Evolutionary conservation across 1,140 invertebrate species (phyloP), one percentile per base, ranked within the genome.

Genomic region (Thaumatotibia leucotreta): DNA sequence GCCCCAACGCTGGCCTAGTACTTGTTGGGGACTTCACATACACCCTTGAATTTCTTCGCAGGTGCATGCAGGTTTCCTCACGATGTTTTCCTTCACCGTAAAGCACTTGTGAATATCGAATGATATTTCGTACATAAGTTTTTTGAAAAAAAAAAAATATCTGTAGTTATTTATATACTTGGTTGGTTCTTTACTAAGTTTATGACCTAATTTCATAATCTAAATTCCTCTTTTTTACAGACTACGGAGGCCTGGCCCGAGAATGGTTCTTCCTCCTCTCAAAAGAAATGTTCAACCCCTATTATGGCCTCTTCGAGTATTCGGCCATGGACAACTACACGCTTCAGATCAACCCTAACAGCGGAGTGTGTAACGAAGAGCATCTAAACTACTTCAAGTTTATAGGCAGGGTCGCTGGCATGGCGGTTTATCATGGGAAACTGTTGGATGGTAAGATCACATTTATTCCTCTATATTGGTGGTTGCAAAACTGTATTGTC

Each of bases 241-340:
- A 99, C 92, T 99, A 99, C 89, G 98, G 99, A 68, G 99, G 99
- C 64, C 93, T 99, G 52, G 97, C 97, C 14, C 93, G 97, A 71
- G 98, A 99, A 93, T 99, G 98, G 97, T 99, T 99, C 92, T 99
- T 99, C 92, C 93, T 99, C 27, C 91, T 99, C 24, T 99, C 98
- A 0, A 99, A 99, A 91, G 98, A 99, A 93, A 99, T 99, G 98
- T 99, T 99, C 89, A 99, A 99, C 92, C 98, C 98, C 0, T 99
- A 99, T 84, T 99, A 99, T 91, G 98, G 98, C 0, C 93, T 99
- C 14, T 99, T 99, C 93, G 98, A 99, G 92, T 99, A 99, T 93
- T 99, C 98, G 10, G 98, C 98, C 11, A 98, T 98, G 97, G 98
- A 99, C 88, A 99, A 99, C 92, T 99, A 99, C 89, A 99, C 98